Percentiles rank a stretch among this genome's conserved stretches.
These are phyloP conservation scores for Indri indri DNA, from an alignment of 2,113 vertebrate genomes.

Conservation along the genomic window DNA sequence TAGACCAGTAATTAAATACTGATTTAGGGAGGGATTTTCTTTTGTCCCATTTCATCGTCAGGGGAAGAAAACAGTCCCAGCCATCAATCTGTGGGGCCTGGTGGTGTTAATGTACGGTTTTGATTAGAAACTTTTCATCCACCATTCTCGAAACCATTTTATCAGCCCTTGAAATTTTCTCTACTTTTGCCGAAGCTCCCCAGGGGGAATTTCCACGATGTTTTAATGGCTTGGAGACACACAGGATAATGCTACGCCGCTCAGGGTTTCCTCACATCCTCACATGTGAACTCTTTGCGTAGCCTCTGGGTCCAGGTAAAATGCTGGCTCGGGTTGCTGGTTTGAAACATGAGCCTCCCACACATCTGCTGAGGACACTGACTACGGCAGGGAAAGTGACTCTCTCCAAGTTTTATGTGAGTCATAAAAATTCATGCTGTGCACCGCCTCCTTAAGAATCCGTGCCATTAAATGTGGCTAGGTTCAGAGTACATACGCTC, in stretches of 20 bases:
- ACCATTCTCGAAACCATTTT: not conserved
- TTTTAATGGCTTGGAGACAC: slow-evolving; percentile 39
- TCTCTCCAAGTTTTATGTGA: slow-evolving; percentile 81
- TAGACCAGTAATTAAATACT: slow-evolving; percentile 70
- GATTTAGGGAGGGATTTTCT: slow-evolving; percentile 55
- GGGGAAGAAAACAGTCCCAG: slow-evolving; percentile 29
- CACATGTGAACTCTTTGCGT: not conserved
- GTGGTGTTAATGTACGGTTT: slow-evolving; percentile 56
- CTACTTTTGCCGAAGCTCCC: slow-evolving; percentile 9
- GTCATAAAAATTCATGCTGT: slow-evolving; percentile 79
- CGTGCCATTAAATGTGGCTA: slow-evolving; percentile 82
- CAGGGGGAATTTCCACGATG: not conserved
- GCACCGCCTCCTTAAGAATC: slow-evolving; percentile 70
- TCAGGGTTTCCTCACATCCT: not conserved
- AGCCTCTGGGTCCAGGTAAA: slow-evolving; percentile 67
- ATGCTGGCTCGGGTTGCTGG: not conserved
- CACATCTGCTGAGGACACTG: slow-evolving; percentile 72
- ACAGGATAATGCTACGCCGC: slow-evolving; percentile 9
- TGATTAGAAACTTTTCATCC: slow-evolving; percentile 62
- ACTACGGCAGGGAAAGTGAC: slow-evolving; percentile 74
- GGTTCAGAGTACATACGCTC: slow-evolving; percentile 78
- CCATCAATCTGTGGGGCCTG: slow-evolving; percentile 23
- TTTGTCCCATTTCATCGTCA: slow-evolving; percentile 57
- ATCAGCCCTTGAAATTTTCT: slow-evolving; percentile 55
- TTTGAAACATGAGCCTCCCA: slow-evolving; percentile 68